phyloP scores from a whole-genome alignment of 2,113 vertebrate genomes.

The Eonycteris spelaea region DNA sequence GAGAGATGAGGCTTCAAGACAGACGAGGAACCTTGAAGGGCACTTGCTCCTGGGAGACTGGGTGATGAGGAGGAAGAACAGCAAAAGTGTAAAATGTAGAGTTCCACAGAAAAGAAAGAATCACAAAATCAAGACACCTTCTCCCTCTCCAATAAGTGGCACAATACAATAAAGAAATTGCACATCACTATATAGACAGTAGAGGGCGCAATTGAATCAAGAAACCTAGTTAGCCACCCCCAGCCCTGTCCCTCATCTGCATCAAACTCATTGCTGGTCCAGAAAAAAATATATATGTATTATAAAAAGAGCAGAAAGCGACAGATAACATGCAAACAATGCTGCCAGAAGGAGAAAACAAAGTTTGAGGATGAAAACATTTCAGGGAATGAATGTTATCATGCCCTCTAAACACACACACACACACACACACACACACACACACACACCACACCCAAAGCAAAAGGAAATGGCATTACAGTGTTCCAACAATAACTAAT shows the following conservation, averaged over 20 bases:
- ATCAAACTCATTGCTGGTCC: background rate
- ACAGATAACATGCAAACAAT: background rate
- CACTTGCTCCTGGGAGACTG: background rate
- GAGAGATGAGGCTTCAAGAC: background rate
- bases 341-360: background rate
- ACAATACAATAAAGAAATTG: background rate
- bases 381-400: background rate
- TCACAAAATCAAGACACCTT: background rate
- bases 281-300: background rate
- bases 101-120: background rate
- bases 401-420: background rate
- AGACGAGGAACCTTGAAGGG: background rate
- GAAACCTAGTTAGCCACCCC: background rate
- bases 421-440: too few relatives aligned
- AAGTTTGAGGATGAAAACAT: background rate
- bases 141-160: background rate
- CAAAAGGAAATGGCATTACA: background rate
- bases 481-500: background rate
- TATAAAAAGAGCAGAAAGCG: background rate
- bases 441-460: background rate
- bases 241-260: background rate
- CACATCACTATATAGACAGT: background rate
- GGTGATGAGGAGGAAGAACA: background rate
- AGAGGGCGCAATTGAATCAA: slow-evolving; percentile 43
- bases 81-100: background rate